Percentiles rank a stretch among this genome's conserved stretches.
Conservation (phyloP, 1,140 invertebrate genomes). For the Spodoptera frugiperda region DNA sequence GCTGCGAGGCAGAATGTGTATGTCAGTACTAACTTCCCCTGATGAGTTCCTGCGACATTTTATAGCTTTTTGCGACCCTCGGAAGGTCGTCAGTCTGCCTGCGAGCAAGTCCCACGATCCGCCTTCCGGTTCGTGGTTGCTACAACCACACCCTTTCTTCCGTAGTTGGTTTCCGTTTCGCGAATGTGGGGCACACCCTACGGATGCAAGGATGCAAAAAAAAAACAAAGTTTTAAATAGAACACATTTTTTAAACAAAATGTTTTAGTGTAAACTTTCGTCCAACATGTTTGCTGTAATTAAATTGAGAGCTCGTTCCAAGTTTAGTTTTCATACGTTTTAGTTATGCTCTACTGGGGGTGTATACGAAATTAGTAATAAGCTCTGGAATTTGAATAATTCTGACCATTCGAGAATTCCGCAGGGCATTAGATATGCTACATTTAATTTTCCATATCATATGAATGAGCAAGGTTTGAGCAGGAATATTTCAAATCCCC, state of each 20-base stretch:
- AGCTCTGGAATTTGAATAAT: slow-evolving; percentile 14
- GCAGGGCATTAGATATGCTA: slow-evolving; percentile 32
- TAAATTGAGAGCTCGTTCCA: background rate
- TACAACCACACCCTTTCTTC: slow-evolving; percentile 29
- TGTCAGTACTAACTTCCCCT: too few species aligned
- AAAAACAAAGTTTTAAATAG: background rate
- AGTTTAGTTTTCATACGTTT: slow-evolving; percentile 4
- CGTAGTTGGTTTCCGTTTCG: slow-evolving; percentile 22
- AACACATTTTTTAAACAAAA: background rate
- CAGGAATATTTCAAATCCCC: slow-evolving; percentile 40
- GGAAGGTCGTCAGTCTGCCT: background rate
- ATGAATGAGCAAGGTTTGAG: slow-evolving; percentile 12
- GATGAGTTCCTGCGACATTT: background rate
- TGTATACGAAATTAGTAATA: slow-evolving; percentile 28
- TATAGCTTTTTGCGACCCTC: background rate
- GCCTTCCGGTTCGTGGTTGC: slow-evolving; percentile 12
- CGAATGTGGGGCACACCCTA: slow-evolving; percentile 31
- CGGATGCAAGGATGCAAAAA: slow-evolving; percentile 20
- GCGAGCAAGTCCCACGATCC: slow-evolving; percentile 13
- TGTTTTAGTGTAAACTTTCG: background rate
- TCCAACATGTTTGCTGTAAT: background rate
- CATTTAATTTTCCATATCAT: slow-evolving; percentile 27
- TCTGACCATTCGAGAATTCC: background rate
- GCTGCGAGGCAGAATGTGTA: too few species aligned
- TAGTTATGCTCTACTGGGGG: slow-evolving; percentile 4